These are phyloP conservation scores for Leptopilina clavipes DNA, from an alignment of 1,140 invertebrate species.

Conservation along the genomic window DNA sequence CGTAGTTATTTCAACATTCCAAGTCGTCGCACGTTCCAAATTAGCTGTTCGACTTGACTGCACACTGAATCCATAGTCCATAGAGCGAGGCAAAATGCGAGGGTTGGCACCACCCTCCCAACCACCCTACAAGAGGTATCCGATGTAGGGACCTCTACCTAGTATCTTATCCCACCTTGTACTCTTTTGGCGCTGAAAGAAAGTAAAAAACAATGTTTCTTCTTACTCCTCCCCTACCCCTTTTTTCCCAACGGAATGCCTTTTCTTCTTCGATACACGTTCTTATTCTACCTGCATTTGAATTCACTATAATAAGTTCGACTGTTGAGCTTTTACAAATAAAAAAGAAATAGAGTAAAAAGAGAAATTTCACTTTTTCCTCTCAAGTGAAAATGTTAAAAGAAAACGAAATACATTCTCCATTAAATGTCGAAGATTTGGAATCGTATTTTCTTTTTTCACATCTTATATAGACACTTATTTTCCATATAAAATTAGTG, in stretches of 20 bases:
- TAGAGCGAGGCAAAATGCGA: conserved; percentile 60
- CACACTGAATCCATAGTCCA: conserved; percentile 67
- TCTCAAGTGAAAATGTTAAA: neutral
- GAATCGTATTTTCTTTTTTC: no score
- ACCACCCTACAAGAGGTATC: neutral
- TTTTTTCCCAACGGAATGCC: neutral
- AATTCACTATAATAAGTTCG: conserved; percentile 13
- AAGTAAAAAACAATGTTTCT: conserved; percentile 15
- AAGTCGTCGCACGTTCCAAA: conserved; percentile 71
- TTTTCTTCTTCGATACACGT: neutral
- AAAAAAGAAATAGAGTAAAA: neutral
- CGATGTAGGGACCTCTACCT: neutral
- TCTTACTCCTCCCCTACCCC: neutral
- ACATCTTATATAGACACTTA: no score
- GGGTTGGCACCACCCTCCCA: conserved; percentile 41
- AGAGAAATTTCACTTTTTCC: conserved; percentile 12
- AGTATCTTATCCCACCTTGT: conserved; percentile 25
- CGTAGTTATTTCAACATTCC: conserved; percentile 57
- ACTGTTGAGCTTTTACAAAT: conserved; percentile 4
- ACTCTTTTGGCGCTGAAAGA: conserved; percentile 3
- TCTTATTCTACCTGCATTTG: conserved; percentile 15
- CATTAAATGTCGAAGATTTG: no score
- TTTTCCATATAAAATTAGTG: no score
- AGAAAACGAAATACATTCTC: no score
- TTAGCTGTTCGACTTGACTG: conserved; percentile 70